Conservation (phyloP, 2,113 vertebrate species). For the Seriola rivoliana region DNA sequence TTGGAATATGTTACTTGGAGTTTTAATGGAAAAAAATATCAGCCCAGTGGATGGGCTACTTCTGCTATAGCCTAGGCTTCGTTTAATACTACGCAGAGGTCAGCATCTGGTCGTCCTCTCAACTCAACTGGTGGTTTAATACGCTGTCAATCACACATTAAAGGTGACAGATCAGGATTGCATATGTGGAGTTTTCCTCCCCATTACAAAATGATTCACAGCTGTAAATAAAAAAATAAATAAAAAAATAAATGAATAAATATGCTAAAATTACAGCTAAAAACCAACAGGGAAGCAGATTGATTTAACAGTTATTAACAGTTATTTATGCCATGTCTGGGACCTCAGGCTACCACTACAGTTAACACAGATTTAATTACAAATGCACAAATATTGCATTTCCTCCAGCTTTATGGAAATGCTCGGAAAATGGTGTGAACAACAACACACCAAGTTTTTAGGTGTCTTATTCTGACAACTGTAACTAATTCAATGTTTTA, state of each 20-base stretch:
- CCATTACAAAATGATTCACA: background rate
- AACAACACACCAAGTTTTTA: background rate
- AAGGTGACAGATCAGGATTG: background rate
- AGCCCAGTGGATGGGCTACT: background rate
- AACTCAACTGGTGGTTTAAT: constrained; percentile 25
- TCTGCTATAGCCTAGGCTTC: background rate
- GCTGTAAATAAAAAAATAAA: background rate
- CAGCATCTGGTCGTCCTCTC: background rate
- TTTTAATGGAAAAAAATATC: constrained; percentile 5
- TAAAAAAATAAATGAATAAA: background rate
- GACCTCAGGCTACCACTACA: no score
- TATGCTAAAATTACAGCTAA: background rate
- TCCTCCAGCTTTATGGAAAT: background rate
- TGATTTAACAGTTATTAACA: no score
- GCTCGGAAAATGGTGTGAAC: background rate
- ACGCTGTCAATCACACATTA: constrained; percentile 15
- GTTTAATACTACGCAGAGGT: constrained; percentile 6
- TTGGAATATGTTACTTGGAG: background rate
- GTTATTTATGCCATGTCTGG: no score
- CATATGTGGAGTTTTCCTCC: background rate
- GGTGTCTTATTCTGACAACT: constrained; percentile 14
- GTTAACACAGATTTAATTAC: no score
- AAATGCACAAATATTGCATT: no score
- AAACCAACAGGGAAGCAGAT: background rate
- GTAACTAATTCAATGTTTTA: constrained; percentile 51